Conservation (phyloP, 2,797 vertebrate genomes). For the Passerculus sandwichensis region DNA sequence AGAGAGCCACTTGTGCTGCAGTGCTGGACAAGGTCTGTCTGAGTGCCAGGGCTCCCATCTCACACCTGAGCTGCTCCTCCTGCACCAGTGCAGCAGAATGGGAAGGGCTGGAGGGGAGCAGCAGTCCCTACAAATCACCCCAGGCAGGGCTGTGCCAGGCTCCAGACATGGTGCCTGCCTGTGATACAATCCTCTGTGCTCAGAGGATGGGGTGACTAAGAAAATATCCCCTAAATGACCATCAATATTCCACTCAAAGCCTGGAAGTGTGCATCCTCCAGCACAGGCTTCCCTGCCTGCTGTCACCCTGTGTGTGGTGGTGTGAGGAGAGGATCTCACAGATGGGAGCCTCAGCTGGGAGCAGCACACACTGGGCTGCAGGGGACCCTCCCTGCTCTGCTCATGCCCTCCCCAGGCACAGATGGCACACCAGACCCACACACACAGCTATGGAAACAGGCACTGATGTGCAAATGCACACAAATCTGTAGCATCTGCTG, state of each 20-base stretch:
- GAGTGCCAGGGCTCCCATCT: accelerated
- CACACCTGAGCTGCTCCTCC: background rate
- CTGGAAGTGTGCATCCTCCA: background rate
- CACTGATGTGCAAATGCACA: background rate
- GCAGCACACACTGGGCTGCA: background rate
- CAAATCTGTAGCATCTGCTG: background rate
- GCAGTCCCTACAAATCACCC: background rate
- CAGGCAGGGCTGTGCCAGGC: background rate
- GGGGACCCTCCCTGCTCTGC: background rate
- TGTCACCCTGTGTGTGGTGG: background rate
- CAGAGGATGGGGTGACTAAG: background rate
- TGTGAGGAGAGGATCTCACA: background rate
- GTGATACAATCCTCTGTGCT: accelerated
- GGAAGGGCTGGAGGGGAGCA: background rate
- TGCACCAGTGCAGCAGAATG: background rate
- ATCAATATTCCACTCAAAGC: background rate
- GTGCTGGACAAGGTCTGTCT: background rate
- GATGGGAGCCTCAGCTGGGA: background rate
- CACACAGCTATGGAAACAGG: background rate
- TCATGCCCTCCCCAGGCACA: accelerated
- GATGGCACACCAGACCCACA: background rate
- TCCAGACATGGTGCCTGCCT: background rate
- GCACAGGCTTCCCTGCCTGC: background rate
- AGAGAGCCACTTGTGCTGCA: background rate
- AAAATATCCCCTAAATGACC: background rate